These are phyloP conservation scores for Promerops cafer DNA, from an alignment of 2,113 vertebrate species.

Conservation along the genomic window DNA sequence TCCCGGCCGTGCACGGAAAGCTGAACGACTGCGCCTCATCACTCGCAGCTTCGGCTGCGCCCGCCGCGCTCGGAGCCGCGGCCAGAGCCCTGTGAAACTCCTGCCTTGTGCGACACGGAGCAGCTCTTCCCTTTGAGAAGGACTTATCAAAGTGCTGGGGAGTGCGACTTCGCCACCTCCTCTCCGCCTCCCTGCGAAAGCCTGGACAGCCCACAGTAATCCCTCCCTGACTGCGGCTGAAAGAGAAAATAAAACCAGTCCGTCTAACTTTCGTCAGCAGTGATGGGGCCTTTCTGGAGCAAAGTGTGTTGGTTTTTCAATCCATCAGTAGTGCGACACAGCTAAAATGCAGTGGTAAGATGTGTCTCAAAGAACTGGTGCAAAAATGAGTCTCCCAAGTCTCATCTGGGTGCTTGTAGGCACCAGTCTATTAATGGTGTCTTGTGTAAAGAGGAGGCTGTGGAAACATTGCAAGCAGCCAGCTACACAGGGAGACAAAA, in stretches of 20 bases:
- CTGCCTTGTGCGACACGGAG: neutral
- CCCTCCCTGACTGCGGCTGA: neutral
- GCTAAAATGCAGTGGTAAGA: neutral
- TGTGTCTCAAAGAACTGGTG: neutral
- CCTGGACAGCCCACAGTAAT: neutral
- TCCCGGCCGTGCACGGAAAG: neutral
- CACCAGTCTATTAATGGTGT: neutral
- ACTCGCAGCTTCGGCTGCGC: rapidly evolving
- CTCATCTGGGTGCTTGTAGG: neutral
- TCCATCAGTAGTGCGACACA: neutral
- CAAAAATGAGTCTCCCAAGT: neutral
- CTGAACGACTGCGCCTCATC: neutral
- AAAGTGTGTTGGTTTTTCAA: neutral
- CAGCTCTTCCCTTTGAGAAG: neutral
- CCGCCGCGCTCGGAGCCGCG: rapidly evolving
- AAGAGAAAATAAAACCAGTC: neutral
- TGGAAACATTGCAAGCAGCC: neutral
- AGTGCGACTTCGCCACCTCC: neutral
- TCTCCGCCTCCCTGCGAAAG: neutral
- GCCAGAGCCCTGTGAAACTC: neutral
- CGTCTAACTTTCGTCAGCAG: neutral
- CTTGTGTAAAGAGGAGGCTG: neutral
- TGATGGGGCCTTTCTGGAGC: neutral
- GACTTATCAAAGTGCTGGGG: neutral
- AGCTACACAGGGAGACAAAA: neutral